phyloP scores from a whole-genome alignment of 1,140 invertebrate genomes.

The Scaptodrosophila lebanonensis region DNA sequence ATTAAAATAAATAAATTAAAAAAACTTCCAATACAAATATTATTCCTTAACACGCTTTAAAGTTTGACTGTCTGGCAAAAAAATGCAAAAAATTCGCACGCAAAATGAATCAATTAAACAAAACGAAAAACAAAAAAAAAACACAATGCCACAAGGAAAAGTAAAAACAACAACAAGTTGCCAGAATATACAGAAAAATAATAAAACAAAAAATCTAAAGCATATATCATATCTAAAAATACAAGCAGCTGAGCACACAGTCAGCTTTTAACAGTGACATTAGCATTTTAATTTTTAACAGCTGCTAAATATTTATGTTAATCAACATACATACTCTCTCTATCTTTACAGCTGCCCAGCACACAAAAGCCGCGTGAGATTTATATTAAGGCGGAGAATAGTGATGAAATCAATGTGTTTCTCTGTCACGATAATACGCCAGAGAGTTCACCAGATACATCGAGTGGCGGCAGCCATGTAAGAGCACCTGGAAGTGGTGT shows the following conservation, averaged over 20 bases:
- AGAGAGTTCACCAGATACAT: slow-evolving; percentile 67
- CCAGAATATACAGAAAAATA: slow-evolving; percentile 1
- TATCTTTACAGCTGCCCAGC: slow-evolving; percentile 78
- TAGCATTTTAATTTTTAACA: no score
- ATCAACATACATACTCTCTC: slow-evolving; percentile 8
- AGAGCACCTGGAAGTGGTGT: slow-evolving; percentile 30
- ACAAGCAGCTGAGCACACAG: no score
- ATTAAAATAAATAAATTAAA: no score
- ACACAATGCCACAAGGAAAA: background rate
- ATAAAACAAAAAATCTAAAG: slow-evolving; percentile 14
- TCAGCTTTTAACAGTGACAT: no score
- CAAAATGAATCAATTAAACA: background rate
- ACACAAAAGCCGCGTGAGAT: slow-evolving; percentile 83
- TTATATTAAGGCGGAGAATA: slow-evolving; percentile 88
- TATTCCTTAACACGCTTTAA: no score
- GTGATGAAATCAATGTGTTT: slow-evolving; percentile 95
- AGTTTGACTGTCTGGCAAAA: no score
- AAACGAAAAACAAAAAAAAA: background rate
- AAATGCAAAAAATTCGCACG: no score
- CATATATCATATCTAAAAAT: slow-evolving; percentile 57
- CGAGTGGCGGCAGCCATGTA: slow-evolving; percentile 25
- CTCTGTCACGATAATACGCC: slow-evolving; percentile 87
- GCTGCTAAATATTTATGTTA: slow-evolving; percentile 14
- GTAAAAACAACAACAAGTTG: no score
- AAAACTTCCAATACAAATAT: no score